phyloP scores from a whole-genome alignment of 2,888 invertebrate genomes.

The Pomacea canaliculata region DNA sequence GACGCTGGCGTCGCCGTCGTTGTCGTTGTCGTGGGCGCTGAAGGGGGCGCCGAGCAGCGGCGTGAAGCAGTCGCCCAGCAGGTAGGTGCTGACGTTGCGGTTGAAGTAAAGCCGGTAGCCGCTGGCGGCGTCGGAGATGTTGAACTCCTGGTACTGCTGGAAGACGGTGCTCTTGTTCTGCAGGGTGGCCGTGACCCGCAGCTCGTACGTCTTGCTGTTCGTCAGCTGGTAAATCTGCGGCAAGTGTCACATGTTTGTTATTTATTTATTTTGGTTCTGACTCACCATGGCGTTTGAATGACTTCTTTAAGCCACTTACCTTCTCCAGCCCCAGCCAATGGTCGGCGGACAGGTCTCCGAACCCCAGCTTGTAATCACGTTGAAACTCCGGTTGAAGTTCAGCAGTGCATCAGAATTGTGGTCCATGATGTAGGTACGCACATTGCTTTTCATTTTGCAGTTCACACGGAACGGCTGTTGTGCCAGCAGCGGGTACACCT shows the following conservation, averaged over 20 bases:
- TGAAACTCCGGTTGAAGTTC: slow-evolving; percentile 9
- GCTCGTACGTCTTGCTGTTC: slow-evolving; percentile 20
- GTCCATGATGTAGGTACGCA: slow-evolving; percentile 18
- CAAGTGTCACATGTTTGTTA: not conserved
- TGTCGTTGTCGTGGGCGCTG: slow-evolving; percentile 21
- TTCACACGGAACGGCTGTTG: not conserved
- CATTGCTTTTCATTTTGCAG: slow-evolving; percentile 10
- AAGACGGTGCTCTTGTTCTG: not conserved
- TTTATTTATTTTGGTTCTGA: no score
- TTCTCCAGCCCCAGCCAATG: slow-evolving; percentile 20
- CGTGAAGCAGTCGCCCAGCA: slow-evolving; percentile 18
- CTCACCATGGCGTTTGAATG: no score
- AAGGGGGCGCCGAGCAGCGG: slow-evolving; percentile 9
- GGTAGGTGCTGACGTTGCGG: not conserved
- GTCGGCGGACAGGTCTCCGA: not conserved
- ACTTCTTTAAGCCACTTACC: not conserved
- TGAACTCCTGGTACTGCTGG: slow-evolving; percentile 17
- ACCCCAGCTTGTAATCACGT: slow-evolving; percentile 8
- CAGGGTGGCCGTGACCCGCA: slow-evolving; percentile 3
- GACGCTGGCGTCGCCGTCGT: slow-evolving; percentile 7
- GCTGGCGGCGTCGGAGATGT: not conserved
- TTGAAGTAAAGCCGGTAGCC: slow-evolving; percentile 12
- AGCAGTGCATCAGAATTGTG: not conserved
- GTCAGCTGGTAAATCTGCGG: slow-evolving; percentile 11
- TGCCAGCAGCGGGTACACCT: slow-evolving; percentile 3